Percentiles rank a stretch among this genome's conserved stretches.
phyloP scores from a whole-genome alignment of 1,140 invertebrate species.

The Drosophila teissieri region DNA sequence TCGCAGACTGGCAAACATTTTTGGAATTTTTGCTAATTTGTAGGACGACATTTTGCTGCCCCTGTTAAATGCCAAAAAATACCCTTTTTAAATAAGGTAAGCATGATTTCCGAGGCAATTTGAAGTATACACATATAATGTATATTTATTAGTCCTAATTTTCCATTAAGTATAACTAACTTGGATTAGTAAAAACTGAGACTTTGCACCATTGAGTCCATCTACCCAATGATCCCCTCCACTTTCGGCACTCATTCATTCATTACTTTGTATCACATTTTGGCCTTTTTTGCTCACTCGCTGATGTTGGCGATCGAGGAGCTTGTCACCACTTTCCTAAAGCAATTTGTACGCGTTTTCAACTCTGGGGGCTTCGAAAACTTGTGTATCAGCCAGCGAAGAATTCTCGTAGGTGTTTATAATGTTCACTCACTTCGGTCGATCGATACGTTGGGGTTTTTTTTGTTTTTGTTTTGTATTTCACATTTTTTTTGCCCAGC shows the following conservation, averaged over 20 bases:
- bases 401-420: constrained; percentile 80
- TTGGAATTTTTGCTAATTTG: constrained; percentile 82
- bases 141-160: too few relatives aligned
- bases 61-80: constrained; percentile 31
- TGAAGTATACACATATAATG: too few relatives aligned
- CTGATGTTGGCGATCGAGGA: constrained; percentile 40
- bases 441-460: constrained; percentile 52
- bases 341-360: constrained; percentile 79
- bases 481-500: constrained; percentile 53
- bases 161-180: too few relatives aligned
- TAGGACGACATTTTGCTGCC: constrained; percentile 76
- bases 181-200: too few relatives aligned
- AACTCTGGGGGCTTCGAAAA: constrained; percentile 45
- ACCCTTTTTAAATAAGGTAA: neutral
- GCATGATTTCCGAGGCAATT: too few relatives aligned
- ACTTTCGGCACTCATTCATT: constrained; percentile 29
- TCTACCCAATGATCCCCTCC: too few relatives aligned
- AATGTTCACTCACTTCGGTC: constrained; percentile 69
- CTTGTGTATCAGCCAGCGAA: constrained; percentile 54
- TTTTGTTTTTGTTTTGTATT: constrained; percentile 4
- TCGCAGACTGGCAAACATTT: constrained; percentile 54
- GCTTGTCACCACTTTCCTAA: constrained; percentile 78
- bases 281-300: constrained; percentile 25
- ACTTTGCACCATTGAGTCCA: too few relatives aligned
- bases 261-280: constrained; percentile 53